A percentile compares a stretch with the other conserved stretches of the same genome.
phyloP scores from a whole-genome alignment of 2,797 vertebrate species.

The Heterohyrax brucei region DNA sequence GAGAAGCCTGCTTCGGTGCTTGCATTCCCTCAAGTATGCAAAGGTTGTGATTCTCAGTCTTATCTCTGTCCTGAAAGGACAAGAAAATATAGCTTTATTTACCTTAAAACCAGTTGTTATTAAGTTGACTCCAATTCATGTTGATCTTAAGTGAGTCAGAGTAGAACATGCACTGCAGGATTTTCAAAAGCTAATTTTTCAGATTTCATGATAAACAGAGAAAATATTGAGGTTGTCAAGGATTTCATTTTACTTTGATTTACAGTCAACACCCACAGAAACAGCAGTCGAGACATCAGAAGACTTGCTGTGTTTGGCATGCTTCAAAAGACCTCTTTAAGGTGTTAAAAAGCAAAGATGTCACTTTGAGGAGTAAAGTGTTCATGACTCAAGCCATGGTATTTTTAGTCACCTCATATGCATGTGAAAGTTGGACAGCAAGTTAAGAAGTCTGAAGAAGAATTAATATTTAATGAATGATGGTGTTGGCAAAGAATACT shows the following conservation, averaged over 20 bases:
- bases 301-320: background rate
- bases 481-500: too few relatives aligned
- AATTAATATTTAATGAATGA: too few relatives aligned
- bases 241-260: background rate
- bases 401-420: background rate
- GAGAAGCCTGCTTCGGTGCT: background rate
- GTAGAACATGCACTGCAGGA: background rate
- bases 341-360: background rate
- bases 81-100: background rate
- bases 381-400: background rate
- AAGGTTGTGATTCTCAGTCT: background rate
- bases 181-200: background rate
- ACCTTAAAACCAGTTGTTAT: background rate
- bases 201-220: background rate
- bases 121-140: background rate
- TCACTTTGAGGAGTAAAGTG: background rate
- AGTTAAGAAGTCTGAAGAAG: too few relatives aligned
- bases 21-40: accelerated
- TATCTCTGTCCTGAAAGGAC: background rate
- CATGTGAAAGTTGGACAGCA: too few relatives aligned
- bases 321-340: background rate
- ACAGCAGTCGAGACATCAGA: background rate
- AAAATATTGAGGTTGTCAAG: background rate
- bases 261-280: background rate
- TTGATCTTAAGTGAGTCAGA: background rate